A percentile compares a stretch with the other conserved stretches of the same genome.
Conservation (phyloP, 2,113 vertebrate genomes). For the Leucopternis melanops region DNA sequence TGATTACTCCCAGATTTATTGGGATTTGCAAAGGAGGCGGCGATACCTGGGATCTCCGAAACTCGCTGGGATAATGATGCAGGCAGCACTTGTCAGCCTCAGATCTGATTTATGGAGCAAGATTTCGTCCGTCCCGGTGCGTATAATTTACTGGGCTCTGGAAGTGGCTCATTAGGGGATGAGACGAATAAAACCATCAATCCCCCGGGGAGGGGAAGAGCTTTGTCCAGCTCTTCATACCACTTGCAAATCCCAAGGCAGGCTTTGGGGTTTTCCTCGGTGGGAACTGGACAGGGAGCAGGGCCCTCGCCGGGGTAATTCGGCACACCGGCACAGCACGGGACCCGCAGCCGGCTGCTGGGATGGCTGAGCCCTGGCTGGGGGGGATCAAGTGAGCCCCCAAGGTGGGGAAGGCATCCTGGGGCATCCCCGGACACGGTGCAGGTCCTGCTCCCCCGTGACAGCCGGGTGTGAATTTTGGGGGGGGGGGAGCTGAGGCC, state of each 20-base stretch:
- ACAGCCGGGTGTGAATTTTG: fast-evolving
- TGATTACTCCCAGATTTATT: constrained; percentile 48
- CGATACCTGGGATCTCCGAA: background rate
- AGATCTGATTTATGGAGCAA: constrained; percentile 34
- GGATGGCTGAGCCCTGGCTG: background rate
- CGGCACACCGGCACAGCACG: fast-evolving
- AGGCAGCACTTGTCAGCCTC: background rate
- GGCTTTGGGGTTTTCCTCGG: background rate
- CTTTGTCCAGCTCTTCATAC: background rate
- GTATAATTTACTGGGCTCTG: constrained; percentile 5
- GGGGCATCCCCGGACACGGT: fast-evolving
- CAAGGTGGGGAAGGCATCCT: fast-evolving
- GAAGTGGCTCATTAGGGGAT: constrained; percentile 10
- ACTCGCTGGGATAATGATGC: background rate
- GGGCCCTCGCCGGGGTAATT: fast-evolving
- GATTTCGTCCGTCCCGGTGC: background rate
- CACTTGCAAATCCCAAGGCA: background rate
- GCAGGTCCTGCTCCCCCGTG: fast-evolving
- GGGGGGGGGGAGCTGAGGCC: background rate
- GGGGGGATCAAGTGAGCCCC: background rate
- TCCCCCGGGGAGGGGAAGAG: background rate
- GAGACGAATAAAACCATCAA: background rate
- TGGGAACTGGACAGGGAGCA: background rate
- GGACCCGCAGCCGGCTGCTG: background rate
- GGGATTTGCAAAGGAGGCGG: background rate